These are phyloP conservation scores for Phylloscopus trochilus DNA, from an alignment of 2,113 vertebrate genomes.

Conservation along the genomic window DNA sequence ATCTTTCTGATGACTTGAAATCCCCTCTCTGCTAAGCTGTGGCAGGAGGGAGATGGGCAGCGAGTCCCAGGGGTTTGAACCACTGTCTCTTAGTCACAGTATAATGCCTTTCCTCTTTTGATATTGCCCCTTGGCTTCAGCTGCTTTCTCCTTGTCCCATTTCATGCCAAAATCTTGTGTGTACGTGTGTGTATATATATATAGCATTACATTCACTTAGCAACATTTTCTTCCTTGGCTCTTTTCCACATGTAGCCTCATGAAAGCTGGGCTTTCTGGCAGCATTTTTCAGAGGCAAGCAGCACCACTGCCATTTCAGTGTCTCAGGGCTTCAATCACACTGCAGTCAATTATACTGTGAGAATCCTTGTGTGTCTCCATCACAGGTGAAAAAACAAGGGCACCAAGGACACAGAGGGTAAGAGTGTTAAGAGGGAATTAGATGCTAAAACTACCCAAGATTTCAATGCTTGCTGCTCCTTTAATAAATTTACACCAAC, in stretches of 20 bases:
- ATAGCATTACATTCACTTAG: not conserved
- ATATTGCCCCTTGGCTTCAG: not conserved
- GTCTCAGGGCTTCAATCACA: not conserved
- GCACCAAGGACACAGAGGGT: not conserved
- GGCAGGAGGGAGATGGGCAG: not conserved
- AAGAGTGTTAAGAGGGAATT: not conserved
- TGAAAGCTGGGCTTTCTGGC: not conserved
- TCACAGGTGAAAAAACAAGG: not conserved
- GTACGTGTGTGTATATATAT: not conserved
- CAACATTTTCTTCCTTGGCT: slow-evolving; percentile 4
- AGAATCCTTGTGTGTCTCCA: not conserved
- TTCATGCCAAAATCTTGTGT: not conserved
- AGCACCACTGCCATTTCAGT: not conserved
- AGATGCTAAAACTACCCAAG: not conserved
- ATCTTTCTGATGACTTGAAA: not conserved
- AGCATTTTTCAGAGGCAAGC: not conserved
- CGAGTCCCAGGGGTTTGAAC: not conserved
- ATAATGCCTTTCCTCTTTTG: not conserved
- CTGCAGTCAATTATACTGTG: not conserved
- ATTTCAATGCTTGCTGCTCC: not conserved
- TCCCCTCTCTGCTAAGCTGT: not conserved
- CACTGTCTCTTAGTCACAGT: not conserved
- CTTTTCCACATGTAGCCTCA: not conserved
- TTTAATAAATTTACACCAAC: not conserved
- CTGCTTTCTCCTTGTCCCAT: not conserved